Evolutionary conservation across 2,888 invertebrate genomes (phyloP), one percentile per base, ranked within the genome.

Genomic region (Merodon equestris): DNA sequence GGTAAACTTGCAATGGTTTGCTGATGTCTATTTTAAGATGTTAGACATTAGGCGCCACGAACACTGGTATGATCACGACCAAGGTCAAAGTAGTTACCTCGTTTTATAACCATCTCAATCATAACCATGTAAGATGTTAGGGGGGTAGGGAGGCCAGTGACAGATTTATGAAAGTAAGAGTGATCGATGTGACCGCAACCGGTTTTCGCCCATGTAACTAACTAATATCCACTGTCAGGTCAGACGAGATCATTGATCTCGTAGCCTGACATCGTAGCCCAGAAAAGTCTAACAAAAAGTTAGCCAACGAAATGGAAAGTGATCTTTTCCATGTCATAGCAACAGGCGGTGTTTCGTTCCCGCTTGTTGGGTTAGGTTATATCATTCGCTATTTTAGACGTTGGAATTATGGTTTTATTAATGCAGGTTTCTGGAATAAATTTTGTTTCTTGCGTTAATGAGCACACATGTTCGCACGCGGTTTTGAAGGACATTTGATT

Each of bases 201-300:
- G 71, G 71, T 71, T 71, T 9, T 10, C 40, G 19, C 40, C 14
- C 5, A 14, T 66, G 66, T 66, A 66, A 66, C 54, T n/a, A 7
- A 4, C 27, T 63, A 18, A 40, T 63, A 9, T 34, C 15, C 34
- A 14, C 18, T 15, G 5, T n/a, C n/a, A n/a, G n/a, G n/a, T n/a
- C n/a, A n/a, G n/a, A n/a, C 1, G 13, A 68, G 71, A 70, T 71
- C 71, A 48, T 56, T 63, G 61, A 63, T 63, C 60, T 47, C 18
- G 1, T 45, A 40, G 17, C 42, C 34, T 34, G 40, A 42, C 61
- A 63, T 40, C 48, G 17, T 66, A 19, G 40, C 70, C 54, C 44
- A 71, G 56, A 56, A 71, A 27, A 50, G 53, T 47, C 44, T n/a
- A 47, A 47, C 53, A 34, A 71, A 71, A 71, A 71, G 18, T 61